Conservation (phyloP, 2,797 vertebrate species). For the Acridotheres tristis region DNA sequence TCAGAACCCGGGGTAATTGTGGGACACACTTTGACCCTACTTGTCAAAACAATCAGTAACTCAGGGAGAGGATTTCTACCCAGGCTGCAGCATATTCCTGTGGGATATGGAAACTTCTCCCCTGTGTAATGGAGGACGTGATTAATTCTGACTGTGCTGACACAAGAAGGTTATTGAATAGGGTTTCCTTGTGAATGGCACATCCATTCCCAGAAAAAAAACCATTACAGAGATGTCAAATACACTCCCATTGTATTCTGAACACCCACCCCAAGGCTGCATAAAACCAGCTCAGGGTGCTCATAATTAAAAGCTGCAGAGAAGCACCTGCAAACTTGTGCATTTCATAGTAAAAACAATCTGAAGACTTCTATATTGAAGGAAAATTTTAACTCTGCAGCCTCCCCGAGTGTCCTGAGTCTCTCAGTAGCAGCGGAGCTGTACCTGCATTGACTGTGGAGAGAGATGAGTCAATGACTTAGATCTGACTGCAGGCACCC, state of each 20-base stretch:
- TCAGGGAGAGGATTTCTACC: not conserved
- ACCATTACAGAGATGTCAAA: slow-evolving; percentile 8
- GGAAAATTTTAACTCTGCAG: not conserved
- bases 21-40: not conserved
- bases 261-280: not conserved
- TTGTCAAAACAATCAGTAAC: slow-evolving; percentile 45
- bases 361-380: not conserved
- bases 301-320: not conserved
- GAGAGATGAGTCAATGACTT: not conserved
- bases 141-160: slow-evolving; percentile 59
- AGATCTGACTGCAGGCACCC: not conserved
- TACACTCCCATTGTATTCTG: not conserved
- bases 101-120: slow-evolving; percentile 33
- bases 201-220: slow-evolving; percentile 6
- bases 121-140: not conserved
- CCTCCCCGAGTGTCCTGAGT: not conserved
- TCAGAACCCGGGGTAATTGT: not conserved
- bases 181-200: slow-evolving; percentile 29
- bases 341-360: not conserved
- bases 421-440: not conserved
- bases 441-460: not conserved
- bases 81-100: slow-evolving; percentile 6
- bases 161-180: slow-evolving; percentile 34
- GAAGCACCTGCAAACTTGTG: not conserved
- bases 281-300: not conserved